Evolutionary conservation across 1,140 invertebrate species (phyloP).

Genomic region (Diorhabda sublineata): DNA sequence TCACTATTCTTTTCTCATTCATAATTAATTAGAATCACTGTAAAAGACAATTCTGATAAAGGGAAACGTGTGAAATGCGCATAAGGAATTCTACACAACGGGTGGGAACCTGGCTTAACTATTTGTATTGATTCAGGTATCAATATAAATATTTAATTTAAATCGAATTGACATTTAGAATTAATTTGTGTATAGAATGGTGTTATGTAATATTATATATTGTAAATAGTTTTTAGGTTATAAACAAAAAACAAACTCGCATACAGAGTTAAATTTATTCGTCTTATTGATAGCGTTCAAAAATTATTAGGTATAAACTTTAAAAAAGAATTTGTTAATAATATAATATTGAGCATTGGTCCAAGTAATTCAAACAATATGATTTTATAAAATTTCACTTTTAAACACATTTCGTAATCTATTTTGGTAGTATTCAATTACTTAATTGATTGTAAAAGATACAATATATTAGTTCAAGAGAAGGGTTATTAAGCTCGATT

Average conservation of each 20-base stretch:
- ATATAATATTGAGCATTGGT: conserved; percentile 25
- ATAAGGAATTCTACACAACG: too few relatives aligned
- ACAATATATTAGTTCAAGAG: too few relatives aligned
- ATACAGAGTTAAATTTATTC: conserved; percentile 38
- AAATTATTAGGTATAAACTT: conserved; percentile 36
- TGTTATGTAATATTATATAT: conserved; percentile 14
- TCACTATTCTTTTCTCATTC: too few relatives aligned
- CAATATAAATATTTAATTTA: too few relatives aligned
- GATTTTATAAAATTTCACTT: conserved; percentile 3
- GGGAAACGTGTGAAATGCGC: too few relatives aligned
- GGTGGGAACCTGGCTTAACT: too few relatives aligned
- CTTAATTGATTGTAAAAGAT: too few relatives aligned
- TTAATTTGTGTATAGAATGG: not conserved
- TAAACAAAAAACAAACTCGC: conserved; percentile 38
- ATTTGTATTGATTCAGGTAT: too few relatives aligned
- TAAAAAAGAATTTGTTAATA: conserved; percentile 34
- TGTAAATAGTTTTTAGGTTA: conserved; percentile 38
- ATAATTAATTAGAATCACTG: too few relatives aligned
- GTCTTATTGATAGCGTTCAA: conserved; percentile 38
- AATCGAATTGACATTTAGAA: too few relatives aligned
- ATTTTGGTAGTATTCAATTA: not conserved
- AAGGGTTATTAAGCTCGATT: too few relatives aligned
- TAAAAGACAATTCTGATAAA: too few relatives aligned
- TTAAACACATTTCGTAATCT: conserved; percentile 3
- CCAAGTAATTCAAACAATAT: conserved; percentile 2